Evolutionary conservation across 2,888 invertebrate species (phyloP).

Genomic region (Caenorhabditis panamensis): DNA sequence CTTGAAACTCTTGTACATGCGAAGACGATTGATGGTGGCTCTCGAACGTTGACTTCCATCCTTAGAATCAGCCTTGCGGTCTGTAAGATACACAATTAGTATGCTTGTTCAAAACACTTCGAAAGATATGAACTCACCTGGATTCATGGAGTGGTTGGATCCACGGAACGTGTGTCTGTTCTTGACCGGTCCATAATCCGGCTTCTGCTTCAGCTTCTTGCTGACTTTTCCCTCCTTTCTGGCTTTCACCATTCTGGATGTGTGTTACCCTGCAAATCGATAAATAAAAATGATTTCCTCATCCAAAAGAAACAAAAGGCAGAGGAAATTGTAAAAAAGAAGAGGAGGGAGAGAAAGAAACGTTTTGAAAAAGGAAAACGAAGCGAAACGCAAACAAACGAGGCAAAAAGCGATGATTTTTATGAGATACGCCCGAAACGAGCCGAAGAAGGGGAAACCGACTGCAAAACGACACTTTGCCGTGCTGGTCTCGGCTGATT

Average conservation of each 20-base stretch:
- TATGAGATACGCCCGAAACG: constrained; percentile 40
- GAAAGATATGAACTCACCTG: constrained; percentile 86
- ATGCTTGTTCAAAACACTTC: background rate
- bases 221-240: constrained; percentile 70
- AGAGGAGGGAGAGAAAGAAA: constrained; percentile 17
- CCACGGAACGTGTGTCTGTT: constrained; percentile 82
- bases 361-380: constrained; percentile 32
- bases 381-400: constrained; percentile 47
- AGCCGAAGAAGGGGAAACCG: constrained; percentile 19
- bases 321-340: constrained; percentile 10
- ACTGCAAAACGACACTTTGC: constrained; percentile 5
- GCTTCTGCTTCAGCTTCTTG: constrained; percentile 69
- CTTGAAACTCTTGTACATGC: constrained; percentile 98
- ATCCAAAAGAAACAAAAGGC: constrained; percentile 1
- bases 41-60: constrained; percentile 84
- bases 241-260: constrained; percentile 66
- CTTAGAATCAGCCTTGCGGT: constrained; percentile 81
- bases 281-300: too few species aligned
- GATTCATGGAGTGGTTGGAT: constrained; percentile 95
- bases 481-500: background rate
- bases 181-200: constrained; percentile 69
- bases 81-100: constrained; percentile 82
- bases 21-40: constrained; percentile 94
- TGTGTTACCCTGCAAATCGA: constrained; percentile 49
- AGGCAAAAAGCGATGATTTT: constrained; percentile 44